These are phyloP conservation scores for Sphecodes monilicornis DNA, from an alignment of 2,888 invertebrate species.

Conservation along the genomic window DNA sequence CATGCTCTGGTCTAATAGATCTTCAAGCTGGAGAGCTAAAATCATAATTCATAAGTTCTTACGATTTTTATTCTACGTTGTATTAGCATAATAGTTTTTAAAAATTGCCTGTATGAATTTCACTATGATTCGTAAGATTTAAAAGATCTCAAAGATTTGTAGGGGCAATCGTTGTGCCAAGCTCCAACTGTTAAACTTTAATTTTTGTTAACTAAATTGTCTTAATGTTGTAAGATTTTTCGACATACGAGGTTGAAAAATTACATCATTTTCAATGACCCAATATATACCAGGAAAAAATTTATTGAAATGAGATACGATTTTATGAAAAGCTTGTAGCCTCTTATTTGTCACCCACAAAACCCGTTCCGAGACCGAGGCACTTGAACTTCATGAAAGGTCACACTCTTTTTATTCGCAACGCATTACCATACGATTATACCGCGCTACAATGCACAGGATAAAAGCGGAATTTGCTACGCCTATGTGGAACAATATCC, in stretches of 20 bases:
- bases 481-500: constrained; percentile 22
- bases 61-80: no score
- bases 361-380: neutral
- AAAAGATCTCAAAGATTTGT: no score
- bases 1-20: constrained; percentile 51
- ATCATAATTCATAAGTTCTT: neutral
- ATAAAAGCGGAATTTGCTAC: constrained; percentile 16
- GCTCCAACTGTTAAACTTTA: no score
- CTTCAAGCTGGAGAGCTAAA: neutral
- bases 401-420: neutral
- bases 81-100: no score
- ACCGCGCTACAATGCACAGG: no score
- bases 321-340: neutral
- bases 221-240: no score
- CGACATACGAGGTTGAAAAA: no score
- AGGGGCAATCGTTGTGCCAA: no score
- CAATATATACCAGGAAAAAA: neutral
- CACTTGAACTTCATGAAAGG: neutral
- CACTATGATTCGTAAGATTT: no score
- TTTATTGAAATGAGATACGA: neutral
- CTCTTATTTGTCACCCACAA: neutral
- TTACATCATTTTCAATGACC: no score
- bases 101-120: no score
- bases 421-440: neutral
- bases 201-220: no score